Conservation (phyloP, 2,113 vertebrate species). For the Zonotrichia leucophrys region DNA sequence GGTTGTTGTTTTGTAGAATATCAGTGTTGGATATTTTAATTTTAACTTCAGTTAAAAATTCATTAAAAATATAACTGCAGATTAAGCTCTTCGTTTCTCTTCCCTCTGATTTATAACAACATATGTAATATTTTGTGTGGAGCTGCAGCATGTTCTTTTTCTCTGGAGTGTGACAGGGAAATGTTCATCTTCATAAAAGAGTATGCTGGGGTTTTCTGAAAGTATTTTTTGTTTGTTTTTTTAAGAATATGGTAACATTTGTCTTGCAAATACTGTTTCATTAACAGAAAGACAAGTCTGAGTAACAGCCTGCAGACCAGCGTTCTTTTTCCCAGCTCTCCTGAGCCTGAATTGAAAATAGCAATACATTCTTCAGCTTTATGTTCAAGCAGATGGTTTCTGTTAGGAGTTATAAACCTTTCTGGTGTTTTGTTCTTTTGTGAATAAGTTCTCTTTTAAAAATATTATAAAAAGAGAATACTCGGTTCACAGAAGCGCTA, state of each 20-base stretch:
- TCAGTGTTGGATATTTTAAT: conserved; percentile 5
- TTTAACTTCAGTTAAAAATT: conserved; percentile 48
- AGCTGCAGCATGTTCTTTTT: conserved; percentile 20
- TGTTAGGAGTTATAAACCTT: conserved; percentile 21
- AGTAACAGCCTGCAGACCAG: not conserved
- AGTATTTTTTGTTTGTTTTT: not conserved
- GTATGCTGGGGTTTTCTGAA: not conserved
- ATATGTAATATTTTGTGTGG: conserved; percentile 45
- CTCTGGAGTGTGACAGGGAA: not conserved
- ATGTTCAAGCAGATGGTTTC: conserved; percentile 39
- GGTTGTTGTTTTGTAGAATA: not conserved
- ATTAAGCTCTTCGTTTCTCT: not conserved
- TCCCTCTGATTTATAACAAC: conserved; percentile 3
- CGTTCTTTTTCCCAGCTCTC: not conserved
- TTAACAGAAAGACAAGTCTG: conserved; percentile 48
- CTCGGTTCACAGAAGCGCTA: not conserved
- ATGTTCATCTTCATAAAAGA: not conserved
- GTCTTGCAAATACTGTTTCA: conserved; percentile 61
- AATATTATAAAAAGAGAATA: not conserved
- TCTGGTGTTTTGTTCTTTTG: not conserved
- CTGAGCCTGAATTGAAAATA: conserved; percentile 24
- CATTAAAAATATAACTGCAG: conserved; percentile 41
- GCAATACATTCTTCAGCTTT: conserved; percentile 5
- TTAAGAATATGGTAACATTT: conserved; percentile 57
- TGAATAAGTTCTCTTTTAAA: conserved; percentile 6